Conservation (phyloP, 2,888 invertebrate species). For the Odontomyia ornata region DNA sequence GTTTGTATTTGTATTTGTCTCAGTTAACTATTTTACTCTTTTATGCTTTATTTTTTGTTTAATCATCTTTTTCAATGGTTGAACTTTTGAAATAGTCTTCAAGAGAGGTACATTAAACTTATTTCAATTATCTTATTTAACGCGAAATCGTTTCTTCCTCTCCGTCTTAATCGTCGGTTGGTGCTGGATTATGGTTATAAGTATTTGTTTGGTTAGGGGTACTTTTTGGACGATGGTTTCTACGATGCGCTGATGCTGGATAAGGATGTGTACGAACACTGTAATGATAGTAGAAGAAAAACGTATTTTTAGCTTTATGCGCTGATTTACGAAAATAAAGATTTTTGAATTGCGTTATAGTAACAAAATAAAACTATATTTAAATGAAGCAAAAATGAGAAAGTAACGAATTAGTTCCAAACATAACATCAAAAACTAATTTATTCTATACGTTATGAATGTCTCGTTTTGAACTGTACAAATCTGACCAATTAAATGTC, state of each 20-base stretch:
- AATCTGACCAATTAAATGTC: no score
- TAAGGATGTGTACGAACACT: slow-evolving; percentile 64
- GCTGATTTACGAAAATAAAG: no score
- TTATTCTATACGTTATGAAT: no score
- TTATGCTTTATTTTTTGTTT: neutral
- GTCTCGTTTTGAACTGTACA: no score
- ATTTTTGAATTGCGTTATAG: no score
- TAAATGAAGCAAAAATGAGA: no score
- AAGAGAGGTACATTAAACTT: slow-evolving; percentile 27
- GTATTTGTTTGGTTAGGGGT: slow-evolving; percentile 52
- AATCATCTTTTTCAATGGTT: neutral
- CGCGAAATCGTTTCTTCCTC: neutral
- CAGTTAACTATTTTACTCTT: neutral
- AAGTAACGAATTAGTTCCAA: no score
- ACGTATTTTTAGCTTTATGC: no score
- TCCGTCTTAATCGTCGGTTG: slow-evolving; percentile 47
- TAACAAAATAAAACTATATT: no score
- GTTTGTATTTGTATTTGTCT: neutral
- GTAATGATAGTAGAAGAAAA: slow-evolving; percentile 51
- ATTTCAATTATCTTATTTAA: slow-evolving; percentile 36
- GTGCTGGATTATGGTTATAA: slow-evolving; percentile 52
- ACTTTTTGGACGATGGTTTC: slow-evolving; percentile 57
- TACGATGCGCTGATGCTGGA: slow-evolving; percentile 59
- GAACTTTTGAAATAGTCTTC: slow-evolving; percentile 36
- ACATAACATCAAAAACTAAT: no score